phyloP scores from a whole-genome alignment of 2,113 vertebrate genomes.

The Diadophis punctatus region DNA sequence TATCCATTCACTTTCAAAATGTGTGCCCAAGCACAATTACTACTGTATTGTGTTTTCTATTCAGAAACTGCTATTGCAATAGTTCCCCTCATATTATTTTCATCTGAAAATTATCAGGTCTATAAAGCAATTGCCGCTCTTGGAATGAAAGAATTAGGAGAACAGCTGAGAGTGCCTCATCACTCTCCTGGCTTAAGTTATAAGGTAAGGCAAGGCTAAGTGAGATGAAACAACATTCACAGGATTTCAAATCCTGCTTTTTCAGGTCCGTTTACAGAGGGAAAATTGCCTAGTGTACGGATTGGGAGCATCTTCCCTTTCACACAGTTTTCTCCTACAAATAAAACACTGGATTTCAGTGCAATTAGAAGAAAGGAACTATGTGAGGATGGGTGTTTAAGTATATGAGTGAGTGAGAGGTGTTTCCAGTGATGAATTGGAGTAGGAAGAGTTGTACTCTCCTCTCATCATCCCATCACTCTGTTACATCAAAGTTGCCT shows the following conservation, averaged over 20 bases:
- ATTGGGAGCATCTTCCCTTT: background rate
- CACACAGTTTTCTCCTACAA: background rate
- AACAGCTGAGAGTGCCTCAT: background rate
- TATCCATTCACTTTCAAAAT: background rate
- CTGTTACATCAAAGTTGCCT: background rate
- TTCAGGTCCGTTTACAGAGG: background rate
- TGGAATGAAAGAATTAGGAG: background rate
- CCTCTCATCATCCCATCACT: background rate
- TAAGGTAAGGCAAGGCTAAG: background rate
- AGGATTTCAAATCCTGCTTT: background rate
- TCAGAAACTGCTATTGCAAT: background rate
- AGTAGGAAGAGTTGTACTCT: background rate
- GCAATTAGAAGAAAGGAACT: background rate
- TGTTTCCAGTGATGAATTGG: background rate
- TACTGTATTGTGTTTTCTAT: background rate
- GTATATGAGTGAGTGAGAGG: background rate
- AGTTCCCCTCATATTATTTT: background rate
- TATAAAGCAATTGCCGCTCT: background rate
- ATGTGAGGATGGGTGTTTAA: background rate
- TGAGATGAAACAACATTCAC: background rate
- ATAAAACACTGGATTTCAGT: background rate
- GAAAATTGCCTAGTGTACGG: too few species aligned
- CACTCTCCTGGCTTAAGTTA: background rate
- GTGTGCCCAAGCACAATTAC: background rate
- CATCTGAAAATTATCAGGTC: background rate